Base-by-base conservation (phyloP, 2,797 vertebrate genomes). In the Sebastiscus albofasciatus region DNA sequence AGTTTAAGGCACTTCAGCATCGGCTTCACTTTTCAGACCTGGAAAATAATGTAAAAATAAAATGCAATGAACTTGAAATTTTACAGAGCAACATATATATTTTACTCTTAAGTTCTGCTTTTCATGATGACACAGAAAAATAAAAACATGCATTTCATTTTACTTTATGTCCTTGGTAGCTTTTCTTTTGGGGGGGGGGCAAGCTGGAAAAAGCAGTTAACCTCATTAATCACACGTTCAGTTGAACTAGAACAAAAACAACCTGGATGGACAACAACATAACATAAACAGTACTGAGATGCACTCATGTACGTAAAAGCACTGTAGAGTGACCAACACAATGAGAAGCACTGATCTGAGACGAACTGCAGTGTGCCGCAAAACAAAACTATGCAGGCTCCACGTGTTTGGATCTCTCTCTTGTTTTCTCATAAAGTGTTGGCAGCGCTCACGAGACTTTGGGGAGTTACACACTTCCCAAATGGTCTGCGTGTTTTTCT, bases 301-400 rank as follows among this genome's bases (percentile, higher is more conserved):
- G 55, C 61, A 49, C 31, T 39, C n/a, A 42, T 71, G 58, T 65
- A 4, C 7, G 27, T 14, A 5, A 31, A 77, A 27, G 42, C 46
- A 54, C 62, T 66, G 22, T 20, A 22, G 34, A 70, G 56, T 67
- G 66, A 76, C 67, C 36, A 62, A 3, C 18, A 80, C 55, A 79
- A 67, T 54, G 77, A 61, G 33, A 88, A 26, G 39, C 68, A 72
- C 22, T 84, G 77, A 81, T 79, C 70, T 88, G 69, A 84, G 59
- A 82, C 29, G 67, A 76, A 68, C 33, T 18, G 1, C 1, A 64
- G 29, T 71, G 69, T 68, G 42, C 26, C 36, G 69, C 49, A 78
- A 42, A 42, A 60, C 54, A 72, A 62, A 61, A 78, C 26, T 76
- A 59, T 61, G 26, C 31, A 56, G 64, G 36, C 66, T 79, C 11